Base-by-base conservation (phyloP, 2,113 vertebrate species). In the Poeciliopsis prolifica region DNA sequence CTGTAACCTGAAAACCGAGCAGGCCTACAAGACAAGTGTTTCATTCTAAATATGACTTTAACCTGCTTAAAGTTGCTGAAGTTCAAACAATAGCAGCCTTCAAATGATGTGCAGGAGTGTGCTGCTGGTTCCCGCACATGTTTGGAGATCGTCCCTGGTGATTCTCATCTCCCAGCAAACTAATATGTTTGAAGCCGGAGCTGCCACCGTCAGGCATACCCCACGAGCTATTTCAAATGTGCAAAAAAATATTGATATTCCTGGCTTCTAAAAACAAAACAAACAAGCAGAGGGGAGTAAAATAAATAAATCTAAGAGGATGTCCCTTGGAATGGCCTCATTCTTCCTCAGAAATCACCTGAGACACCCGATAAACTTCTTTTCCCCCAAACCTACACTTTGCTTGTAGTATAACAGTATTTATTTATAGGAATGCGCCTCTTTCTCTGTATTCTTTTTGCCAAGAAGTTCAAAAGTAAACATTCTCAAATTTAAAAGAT, bases 161-260 rank as follows among this genome's bases (percentile, higher is more conserved):
- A 80, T 80, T 85, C 76, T 75, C 40, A 67, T 90, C 90, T 90
- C 81, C 78, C 74, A 79, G 88, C 82, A 90, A 88, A 92, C 91
- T 94, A 94, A 94, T 94, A 89, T 93, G 90, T 94, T 93, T 92
- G 91, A 94, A 92, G 93, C 88, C 73, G 80, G 62, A 86, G 80
- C 87, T 92, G 91, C 92, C 90, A 93, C 83, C 75, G 73, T 92
- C 89, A 91, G 88, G 86, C 79, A 83, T 84, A 82, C 68, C 88
- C 92, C 92, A 93, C 86, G 33, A 94, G 92, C 92, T 80, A 89
- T 94, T 94, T 91, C 89, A 92, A 91, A 89, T 87, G 86, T 86
- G 87, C 60, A 84, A 87, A 87, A 87, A 58, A 58, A 88, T 93
- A 92, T 91, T 93, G 91, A 95, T 94, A 92, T 93, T 91, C 86